Evolutionary conservation across 2,888 invertebrate species (phyloP), one percentile per base, ranked within the genome.

Genomic region (Erynnis tages): DNA sequence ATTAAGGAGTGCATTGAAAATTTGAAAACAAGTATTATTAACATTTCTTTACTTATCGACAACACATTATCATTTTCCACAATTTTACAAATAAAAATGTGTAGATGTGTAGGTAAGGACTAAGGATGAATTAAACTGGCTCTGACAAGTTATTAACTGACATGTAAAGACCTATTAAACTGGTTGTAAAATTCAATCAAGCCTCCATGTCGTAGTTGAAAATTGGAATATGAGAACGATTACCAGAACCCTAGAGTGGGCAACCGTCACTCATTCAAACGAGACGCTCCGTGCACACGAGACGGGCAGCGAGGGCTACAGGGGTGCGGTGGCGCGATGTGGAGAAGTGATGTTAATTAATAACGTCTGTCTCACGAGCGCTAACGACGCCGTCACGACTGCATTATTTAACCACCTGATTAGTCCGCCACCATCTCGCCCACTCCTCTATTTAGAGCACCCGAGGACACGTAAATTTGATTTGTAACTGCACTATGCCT

Each of bases 371-470:
- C 84, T 83, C 79, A 80, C 79, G 77, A 80, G 76, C 80, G 75
- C 82, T 84, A 85, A 86, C 85, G 83, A 84, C 76, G 79, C 78
- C 83, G 82, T 85, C 84, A 87, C 83, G 84, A 82, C 77, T 87
- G 84, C 79, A 86, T 87, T 87, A 88, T 86, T 87, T 86, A 83
- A 80, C 81, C 86, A 87, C 83, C 85, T 87, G 87, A 88, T 88
- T 86, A 87, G 87, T 83, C 82, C 79, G 72, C 79, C 76, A 74
- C 69, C 74, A 72, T 75, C 76, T 72, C 71, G 76, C 81, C 81
- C 79, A 76, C 82, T 79, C 73, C 81, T 70, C 83, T 83, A 87
- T 86, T 86, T 87, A 87, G 80, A 74, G 75, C 74, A 71, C 73
- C 70, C 67, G 69, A 74, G 73, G 73, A 74, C 71, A 70, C 67